These are phyloP conservation scores for Dermochelys coriacea DNA, from an alignment of 2,797 vertebrate species.

Conservation along the genomic window DNA sequence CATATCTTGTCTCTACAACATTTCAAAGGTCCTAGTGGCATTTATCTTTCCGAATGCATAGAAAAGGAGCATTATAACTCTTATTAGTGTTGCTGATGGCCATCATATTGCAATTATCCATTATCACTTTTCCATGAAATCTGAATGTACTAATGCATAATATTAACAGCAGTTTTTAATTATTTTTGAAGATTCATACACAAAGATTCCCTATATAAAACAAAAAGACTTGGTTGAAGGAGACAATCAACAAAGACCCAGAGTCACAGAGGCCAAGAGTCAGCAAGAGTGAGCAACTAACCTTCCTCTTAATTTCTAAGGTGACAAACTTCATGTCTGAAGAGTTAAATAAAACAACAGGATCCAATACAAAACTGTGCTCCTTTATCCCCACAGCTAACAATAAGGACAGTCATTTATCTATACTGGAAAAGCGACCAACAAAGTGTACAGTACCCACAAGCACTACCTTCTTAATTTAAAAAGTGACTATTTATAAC, in stretches of 20 bases:
- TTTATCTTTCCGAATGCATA: not conserved
- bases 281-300: not conserved
- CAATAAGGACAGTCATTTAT: too few species aligned
- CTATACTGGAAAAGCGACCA: not conserved
- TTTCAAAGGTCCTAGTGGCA: not conserved
- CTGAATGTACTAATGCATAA: not conserved
- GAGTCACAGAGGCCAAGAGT: not conserved
- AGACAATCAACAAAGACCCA: not conserved
- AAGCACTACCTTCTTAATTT: not conserved
- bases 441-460: not conserved
- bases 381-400: not conserved
- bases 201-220: not conserved
- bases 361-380: not conserved
- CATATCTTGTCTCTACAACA: not conserved
- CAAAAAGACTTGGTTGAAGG: not conserved
- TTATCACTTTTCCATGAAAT: too few species aligned
- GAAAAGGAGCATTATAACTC: too few species aligned
- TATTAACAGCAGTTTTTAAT: not conserved
- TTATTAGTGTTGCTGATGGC: not conserved
- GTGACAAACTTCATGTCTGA: not conserved
- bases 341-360: not conserved
- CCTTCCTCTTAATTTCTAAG: not conserved
- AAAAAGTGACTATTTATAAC: not conserved
- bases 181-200: not conserved
- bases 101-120: not conserved